Evolutionary conservation across 2,888 invertebrate species (phyloP), one percentile per base, ranked within the genome.

Genomic region (Adineta ricciae): DNA sequence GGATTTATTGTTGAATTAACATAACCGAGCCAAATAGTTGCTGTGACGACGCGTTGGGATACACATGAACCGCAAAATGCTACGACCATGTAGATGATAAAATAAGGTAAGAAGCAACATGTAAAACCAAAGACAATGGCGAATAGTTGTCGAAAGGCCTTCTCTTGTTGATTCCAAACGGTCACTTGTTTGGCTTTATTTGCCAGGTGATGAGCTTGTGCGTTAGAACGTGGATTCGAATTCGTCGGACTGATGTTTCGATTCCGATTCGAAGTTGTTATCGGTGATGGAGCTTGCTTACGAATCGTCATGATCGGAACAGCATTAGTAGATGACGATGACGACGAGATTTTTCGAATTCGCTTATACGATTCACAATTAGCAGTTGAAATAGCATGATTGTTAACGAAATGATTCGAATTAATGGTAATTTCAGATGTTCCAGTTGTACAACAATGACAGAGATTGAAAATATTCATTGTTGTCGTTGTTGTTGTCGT

Each of bases 121-220:
- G 92, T 91, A 88, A 93, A 93, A 4, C 92, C 92, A 32, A 92
- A 92, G 88, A 92, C 92, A 84, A 93, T 92, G 24, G 93, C 92
- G 0, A 92, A 92, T 11, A 93, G 89, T 86, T 93, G 93, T 72
- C 92, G 89, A 4, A 92, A 92, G 8, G 92, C 92, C 87, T 93
- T 92, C 83, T 85, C 85, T 83, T 85, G 83, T 73, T 85, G 83
- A 52, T 85, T 85, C 85, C 78, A 78, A 32, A 64, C 64, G 9
- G 78, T 78, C 41, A 41, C 3, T 41, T 78, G 78, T 41, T 78
- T 78, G 41, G 19, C 16, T 32, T 19, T 64, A 36, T 32, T 36
- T 64, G 32, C 19, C 32, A 32, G 1, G 27, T 5, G 64, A 64
- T 19, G 19, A 36, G 4, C 14, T 27, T 64, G 32, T 19, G 64